Evolutionary conservation across 2,113 vertebrate species (phyloP).

Genomic region (Onychostruthus taczanowskii): DNA sequence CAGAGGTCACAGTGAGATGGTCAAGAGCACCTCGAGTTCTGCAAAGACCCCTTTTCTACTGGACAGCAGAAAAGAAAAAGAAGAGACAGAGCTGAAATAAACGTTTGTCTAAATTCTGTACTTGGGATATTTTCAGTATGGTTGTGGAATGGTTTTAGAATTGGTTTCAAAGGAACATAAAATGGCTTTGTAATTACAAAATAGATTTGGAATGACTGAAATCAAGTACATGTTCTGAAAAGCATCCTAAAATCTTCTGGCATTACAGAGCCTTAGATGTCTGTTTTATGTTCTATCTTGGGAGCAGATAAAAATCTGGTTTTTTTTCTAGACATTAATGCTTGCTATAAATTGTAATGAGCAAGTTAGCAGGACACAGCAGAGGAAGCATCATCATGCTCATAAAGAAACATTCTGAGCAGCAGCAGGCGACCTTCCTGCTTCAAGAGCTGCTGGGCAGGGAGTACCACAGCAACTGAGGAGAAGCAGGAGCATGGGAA

Average conservation of each 20-base stretch:
- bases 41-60: neutral
- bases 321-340: neutral
- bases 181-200: constrained; percentile 49
- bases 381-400: neutral
- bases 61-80: neutral
- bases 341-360: constrained; percentile 19
- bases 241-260: neutral
- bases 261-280: neutral
- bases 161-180: constrained; percentile 39
- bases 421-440: neutral
- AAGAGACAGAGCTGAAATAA: neutral
- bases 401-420: neutral
- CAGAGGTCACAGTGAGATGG: neutral
- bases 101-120: neutral
- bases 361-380: neutral
- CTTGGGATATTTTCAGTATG: neutral
- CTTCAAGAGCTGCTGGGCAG: neutral
- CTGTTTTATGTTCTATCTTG: constrained; percentile 40
- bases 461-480: neutral
- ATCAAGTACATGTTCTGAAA: constrained; percentile 21
- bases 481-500: neutral
- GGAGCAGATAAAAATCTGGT: neutral
- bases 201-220: constrained; percentile 26
- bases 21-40: neutral
- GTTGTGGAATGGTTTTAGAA: constrained; percentile 9